Evolutionary conservation across 2,113 vertebrate genomes (phyloP), one percentile per base, ranked within the genome.

Genomic region (Ariopsis seemanni): DNA sequence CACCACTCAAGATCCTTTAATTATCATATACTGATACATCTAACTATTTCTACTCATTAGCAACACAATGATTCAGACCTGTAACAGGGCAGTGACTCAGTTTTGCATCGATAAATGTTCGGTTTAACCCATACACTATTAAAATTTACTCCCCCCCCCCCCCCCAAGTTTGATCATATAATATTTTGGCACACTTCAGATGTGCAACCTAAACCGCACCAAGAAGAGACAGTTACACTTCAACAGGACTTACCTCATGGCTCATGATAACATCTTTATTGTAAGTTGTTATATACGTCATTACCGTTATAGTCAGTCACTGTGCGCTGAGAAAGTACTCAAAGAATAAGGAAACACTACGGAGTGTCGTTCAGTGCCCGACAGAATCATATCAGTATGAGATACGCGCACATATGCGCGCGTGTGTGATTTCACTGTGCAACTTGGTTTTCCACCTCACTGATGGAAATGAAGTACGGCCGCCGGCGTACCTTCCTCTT

Each of bases 401-500:
- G 27, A 8, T 25, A 5, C 9, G 5, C 25, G 42, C 12, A 30
- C 30, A 30, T 60, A 58, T 67, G 77, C 86, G 62, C 48, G 72
- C 53, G 80, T 85, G 52, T 69, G 7, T 27, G 17, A 1, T 25
- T 82, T 86, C 78, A 88, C 77, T 87, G 67, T 17, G 78, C 86
- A 52, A 89, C 93, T 85, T 92, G 91, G 57, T 62, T 92, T 83
- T 94, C 93, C 89, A 97, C 95, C 10, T 96, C 94, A 42, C 92
- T 92, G 57, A 85, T 67, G 65, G 97, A 96, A 71, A 97, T 90
- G 0, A 96, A 97, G 81, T 92, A 94, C 11, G 97, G 97, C 48
- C 97, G 95, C 2, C 97, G 94, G 65, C 93, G 91, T 62, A 97
- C 93, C 10, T 0, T 92, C 88, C 96, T 96, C 92, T 2, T 84